Evolutionary conservation across 2,888 invertebrate species (phyloP), one percentile per base, ranked within the genome.

Genomic region (Mesorhabditis spiculigera): DNA sequence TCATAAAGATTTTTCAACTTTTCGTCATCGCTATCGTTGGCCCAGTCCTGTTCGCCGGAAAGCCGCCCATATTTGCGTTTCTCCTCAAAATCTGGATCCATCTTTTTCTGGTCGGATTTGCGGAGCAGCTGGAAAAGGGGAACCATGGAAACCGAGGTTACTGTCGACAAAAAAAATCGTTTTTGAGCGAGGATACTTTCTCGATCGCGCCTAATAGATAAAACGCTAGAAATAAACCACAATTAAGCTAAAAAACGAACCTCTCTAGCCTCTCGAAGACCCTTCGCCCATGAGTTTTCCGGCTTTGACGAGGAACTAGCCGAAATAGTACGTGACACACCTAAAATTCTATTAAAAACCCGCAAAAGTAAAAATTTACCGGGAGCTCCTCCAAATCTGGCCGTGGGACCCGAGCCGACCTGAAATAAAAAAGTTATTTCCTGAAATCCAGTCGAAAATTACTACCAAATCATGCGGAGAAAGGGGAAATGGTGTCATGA

Each of bases 21-120:
- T n/a, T 50, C 58, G n/a, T 50, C 58, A 50, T 50, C 58, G 58
- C 58, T 50, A 50, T 50, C 58, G n/a, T 50, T 10, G 8, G 58
- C 58, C 58, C 58, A 50, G n/a, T 50, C 58, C n/a, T n/a, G 8
- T 50, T 50, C 58, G 58, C n/a, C 58, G 58, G 58, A 50, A 13
- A n/a, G 58, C 1, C 10, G 10, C 10, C 8, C 10, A 50, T 50
- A n/a, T n/a, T 13, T 50, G 8, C 58, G 58, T 50, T 50, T 50
- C 10, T 50, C 58, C n/a, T 10, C 58, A 50, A 50, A 50, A 50
- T 50, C 58, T 3, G 58, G 58, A n/a, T 50, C 58, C 58, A 13
- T 50, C n/a, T 50, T 50, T n/a, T 50, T 50, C 58, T 50, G 10
- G n/a, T n/a, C n/a, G n/a, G 58, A 10, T 50, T n/a, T 50, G 10